Conservation (phyloP, 2,888 invertebrate species). For the Drosophila subquinaria region DNA sequence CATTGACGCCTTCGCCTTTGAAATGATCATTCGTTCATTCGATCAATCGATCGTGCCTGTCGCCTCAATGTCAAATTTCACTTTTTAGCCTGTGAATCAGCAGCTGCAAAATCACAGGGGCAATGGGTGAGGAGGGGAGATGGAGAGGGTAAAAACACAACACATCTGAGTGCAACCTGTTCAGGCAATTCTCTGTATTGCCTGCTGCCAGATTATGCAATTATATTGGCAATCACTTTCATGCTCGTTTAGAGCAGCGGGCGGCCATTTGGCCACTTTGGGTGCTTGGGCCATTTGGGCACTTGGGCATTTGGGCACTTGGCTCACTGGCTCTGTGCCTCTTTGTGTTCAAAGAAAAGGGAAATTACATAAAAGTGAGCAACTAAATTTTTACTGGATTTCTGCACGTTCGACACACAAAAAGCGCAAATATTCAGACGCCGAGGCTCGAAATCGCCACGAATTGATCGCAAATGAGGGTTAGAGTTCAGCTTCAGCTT, state of each 20-base stretch:
- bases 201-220: constrained; percentile 71
- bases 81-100: constrained; percentile 62
- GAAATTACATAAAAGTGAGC: constrained; percentile 80
- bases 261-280: constrained; percentile 46
- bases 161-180: constrained; percentile 67
- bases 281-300: constrained; percentile 17
- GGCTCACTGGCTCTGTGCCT: constrained; percentile 43
- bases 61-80: constrained; percentile 77
- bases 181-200: constrained; percentile 62
- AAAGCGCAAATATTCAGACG: constrained; percentile 68
- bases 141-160: background rate
- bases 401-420: constrained; percentile 75
- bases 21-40: constrained; percentile 24
- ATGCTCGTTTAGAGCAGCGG: constrained; percentile 78
- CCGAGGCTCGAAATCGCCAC: constrained; percentile 74
- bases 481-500: constrained; percentile 66
- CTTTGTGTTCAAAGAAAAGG: constrained; percentile 73
- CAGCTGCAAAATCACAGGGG: constrained; percentile 10
- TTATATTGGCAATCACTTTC: constrained; percentile 80
- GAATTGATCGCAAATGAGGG: constrained; percentile 81
- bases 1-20: constrained; percentile 59
- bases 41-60: constrained; percentile 61
- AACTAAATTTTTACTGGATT: constrained; percentile 77
- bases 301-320: constrained; percentile 34
- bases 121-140: background rate